Evolutionary conservation across 2,113 vertebrate genomes (phyloP).

Genomic region (Gallinago media): DNA sequence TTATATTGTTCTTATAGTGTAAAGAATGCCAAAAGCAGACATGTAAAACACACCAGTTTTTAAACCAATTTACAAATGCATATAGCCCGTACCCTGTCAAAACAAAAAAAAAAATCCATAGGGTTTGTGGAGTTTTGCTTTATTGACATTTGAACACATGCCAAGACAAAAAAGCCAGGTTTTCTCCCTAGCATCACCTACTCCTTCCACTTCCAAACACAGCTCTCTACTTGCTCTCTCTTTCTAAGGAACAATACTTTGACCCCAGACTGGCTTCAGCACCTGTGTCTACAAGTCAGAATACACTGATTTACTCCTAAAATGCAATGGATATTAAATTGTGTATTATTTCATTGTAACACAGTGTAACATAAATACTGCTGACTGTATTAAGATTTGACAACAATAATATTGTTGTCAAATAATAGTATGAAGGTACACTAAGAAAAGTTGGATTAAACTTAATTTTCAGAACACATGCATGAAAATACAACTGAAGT

Average conservation of each 20-base stretch:
- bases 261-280: background rate
- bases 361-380: background rate
- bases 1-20: background rate
- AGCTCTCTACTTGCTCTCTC: background rate
- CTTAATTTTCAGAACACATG: background rate
- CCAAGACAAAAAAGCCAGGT: background rate
- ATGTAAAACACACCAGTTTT: accelerated
- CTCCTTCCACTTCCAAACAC: background rate
- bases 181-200: background rate
- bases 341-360: background rate
- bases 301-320: background rate
- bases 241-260: background rate
- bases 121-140: background rate
- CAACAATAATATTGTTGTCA: background rate
- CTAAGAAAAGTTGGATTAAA: background rate
- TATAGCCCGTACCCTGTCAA: background rate
- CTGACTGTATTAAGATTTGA: background rate
- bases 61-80: background rate
- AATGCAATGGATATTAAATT: background rate
- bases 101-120: background rate
- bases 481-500: background rate
- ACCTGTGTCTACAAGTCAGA: background rate
- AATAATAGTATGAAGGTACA: background rate
- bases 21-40: background rate
- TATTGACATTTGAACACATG: background rate